Percentiles rank a stretch among this genome's conserved stretches.
phyloP scores from a whole-genome alignment of 2,797 vertebrate genomes.

The Diplodus sargus region DNA sequence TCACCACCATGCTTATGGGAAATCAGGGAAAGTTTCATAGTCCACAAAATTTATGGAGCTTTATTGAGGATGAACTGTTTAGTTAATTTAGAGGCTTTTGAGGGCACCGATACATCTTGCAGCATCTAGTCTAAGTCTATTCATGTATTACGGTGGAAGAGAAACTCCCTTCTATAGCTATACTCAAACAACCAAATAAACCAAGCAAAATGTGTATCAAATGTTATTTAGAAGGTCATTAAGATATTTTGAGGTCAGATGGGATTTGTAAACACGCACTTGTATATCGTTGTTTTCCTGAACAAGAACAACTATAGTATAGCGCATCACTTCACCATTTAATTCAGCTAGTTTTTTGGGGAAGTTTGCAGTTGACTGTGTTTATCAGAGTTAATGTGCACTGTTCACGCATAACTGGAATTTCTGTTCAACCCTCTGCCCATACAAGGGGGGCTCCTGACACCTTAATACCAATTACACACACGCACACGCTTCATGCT shows the following conservation, averaged over 20 bases:
- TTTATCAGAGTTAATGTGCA: conserved; percentile 13
- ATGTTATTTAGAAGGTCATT: not conserved
- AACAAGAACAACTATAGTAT: not conserved
- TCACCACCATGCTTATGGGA: too few relatives aligned
- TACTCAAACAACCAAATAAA: not conserved
- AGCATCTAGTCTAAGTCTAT: not conserved
- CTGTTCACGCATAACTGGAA: not conserved
- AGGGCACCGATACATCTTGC: not conserved
- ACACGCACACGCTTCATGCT: not conserved
- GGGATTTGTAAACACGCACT: not conserved
- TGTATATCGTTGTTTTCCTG: not conserved
- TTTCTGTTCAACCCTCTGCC: conserved; percentile 10
- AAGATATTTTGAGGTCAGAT: not conserved
- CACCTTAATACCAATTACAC: conserved; percentile 19
- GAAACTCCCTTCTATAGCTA: not conserved
- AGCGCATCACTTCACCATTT: not conserved
- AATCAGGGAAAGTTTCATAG: too few relatives aligned
- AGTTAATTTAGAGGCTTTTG: not conserved
- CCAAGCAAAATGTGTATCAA: not conserved
- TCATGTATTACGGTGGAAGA: not conserved
- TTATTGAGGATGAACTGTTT: too few relatives aligned
- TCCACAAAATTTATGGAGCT: too few relatives aligned
- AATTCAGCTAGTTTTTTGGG: not conserved
- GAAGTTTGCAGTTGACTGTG: not conserved
- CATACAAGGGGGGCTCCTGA: conserved; percentile 1